A percentile compares a stretch with the other conserved stretches of the same genome.
These are phyloP conservation scores for Centropristis striata DNA, from an alignment of 2,113 vertebrate genomes.

Conservation along the genomic window DNA sequence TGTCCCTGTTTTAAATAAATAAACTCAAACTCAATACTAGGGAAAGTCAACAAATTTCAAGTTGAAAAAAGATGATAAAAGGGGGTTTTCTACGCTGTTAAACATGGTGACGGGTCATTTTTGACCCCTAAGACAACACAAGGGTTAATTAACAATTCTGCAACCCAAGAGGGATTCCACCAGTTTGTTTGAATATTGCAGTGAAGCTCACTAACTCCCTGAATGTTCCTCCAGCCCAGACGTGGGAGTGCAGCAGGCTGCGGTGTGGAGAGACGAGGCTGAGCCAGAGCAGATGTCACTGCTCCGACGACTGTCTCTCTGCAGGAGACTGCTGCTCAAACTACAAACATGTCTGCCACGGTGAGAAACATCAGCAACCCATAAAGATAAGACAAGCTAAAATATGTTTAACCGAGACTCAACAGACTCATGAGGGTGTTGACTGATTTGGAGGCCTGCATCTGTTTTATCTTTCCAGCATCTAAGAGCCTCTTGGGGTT, in stretches of 20 bases:
- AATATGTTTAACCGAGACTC: no score
- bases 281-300: slow-evolving; percentile 76
- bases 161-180: no score
- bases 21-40: no score
- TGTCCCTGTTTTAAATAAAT: no score
- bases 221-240: slow-evolving; percentile 60
- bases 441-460: not conserved
- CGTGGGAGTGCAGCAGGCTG: slow-evolving; percentile 78
- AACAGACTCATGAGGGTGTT: not conserved
- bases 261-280: slow-evolving; percentile 83
- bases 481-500: not conserved
- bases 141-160: no score
- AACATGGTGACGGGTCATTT: no score
- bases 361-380: no score
- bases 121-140: no score
- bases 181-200: not conserved
- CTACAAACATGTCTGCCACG: slow-evolving; percentile 80
- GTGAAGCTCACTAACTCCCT: not conserved
- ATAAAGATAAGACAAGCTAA: no score
- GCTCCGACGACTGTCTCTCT: slow-evolving; percentile 78
- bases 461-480: not conserved
- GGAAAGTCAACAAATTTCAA: no score
- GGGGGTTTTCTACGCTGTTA: no score
- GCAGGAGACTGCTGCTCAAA: slow-evolving; percentile 84
- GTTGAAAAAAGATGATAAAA: no score